Evolutionary conservation across 53 echinoderm and acorn worm genomes (phyloP).

Genomic region (Stichopus horrens): DNA sequence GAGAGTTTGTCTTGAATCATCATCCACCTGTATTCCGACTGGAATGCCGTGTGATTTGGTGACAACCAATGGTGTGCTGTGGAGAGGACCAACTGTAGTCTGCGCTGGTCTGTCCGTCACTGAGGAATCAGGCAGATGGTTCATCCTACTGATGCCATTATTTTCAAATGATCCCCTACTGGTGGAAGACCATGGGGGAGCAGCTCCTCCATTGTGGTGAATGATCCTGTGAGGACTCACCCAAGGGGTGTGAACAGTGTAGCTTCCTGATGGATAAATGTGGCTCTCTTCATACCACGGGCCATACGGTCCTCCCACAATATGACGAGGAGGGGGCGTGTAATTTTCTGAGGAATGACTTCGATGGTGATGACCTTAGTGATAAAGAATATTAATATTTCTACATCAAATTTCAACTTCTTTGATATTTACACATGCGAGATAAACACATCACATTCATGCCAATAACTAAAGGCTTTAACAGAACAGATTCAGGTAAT

Average conservation of each 20-base stretch:
- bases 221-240: slow-evolving; percentile 63
- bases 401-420: too few relatives aligned
- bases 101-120: neutral
- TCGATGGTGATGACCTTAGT: slow-evolving; percentile 5
- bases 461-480: too few relatives aligned
- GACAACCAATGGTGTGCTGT: neutral
- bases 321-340: slow-evolving; percentile 1
- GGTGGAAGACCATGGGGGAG: neutral
- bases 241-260: slow-evolving; percentile 61
- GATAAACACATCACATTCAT: too few relatives aligned
- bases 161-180: neutral
- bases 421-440: too few relatives aligned
- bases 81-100: neutral
- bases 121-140: neutral
- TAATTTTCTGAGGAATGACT: slow-evolving; percentile 18
- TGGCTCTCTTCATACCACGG: slow-evolving; percentile 49
- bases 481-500: too few relatives aligned
- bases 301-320: neutral
- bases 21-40: slow-evolving; percentile 28
- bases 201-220: neutral
- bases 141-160: neutral
- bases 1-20: neutral
- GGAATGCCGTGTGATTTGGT: slow-evolving; percentile 11
- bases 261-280: slow-evolving; percentile 48
- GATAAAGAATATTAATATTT: neutral